phyloP scores from a whole-genome alignment of 2,113 vertebrate species.

The Myiagra hebetior region DNA sequence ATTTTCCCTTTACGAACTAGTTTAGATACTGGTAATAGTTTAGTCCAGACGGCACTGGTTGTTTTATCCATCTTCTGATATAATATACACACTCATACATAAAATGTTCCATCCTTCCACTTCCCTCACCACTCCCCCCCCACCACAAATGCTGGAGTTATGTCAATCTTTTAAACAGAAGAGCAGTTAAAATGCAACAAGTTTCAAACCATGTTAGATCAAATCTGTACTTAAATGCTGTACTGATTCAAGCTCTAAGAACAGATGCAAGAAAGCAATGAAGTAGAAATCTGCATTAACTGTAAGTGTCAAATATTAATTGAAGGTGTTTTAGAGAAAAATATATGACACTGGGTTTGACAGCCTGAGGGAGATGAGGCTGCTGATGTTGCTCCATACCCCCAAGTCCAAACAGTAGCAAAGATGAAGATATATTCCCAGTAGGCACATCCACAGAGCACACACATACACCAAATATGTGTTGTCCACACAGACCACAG shows the following conservation, averaged over 20 bases:
- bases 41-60: neutral
- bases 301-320: neutral
- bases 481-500: neutral
- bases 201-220: neutral
- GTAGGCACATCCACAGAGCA: neutral
- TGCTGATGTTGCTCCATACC: neutral
- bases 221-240: neutral
- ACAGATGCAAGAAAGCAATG: neutral
- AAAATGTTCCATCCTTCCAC: neutral
- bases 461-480: neutral
- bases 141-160: neutral
- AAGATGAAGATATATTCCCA: neutral
- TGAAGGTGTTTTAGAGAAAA: neutral
- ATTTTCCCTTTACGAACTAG: neutral
- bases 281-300: neutral
- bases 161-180: neutral
- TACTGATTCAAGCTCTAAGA: neutral
- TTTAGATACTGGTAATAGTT: neutral
- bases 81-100: neutral
- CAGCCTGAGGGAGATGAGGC: neutral
- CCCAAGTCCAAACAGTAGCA: neutral
- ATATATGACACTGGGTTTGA: neutral
- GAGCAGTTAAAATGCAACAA: neutral
- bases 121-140: neutral
- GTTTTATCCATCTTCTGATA: neutral